Conservation (phyloP, 2,888 invertebrate genomes). For the Sympetrum striolatum region DNA sequence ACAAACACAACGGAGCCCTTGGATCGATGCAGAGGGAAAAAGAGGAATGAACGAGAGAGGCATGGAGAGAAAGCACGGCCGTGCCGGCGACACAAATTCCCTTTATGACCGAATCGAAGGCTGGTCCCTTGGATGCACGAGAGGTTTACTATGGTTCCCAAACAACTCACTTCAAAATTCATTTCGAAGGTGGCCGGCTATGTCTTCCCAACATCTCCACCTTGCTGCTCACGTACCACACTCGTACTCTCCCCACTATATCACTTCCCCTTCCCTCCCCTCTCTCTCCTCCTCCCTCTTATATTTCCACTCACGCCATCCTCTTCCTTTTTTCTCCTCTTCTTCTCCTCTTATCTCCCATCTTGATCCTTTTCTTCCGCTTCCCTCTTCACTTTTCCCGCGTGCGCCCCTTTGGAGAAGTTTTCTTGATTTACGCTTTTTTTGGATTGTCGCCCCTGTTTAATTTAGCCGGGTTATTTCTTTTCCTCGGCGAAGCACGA, state of each 20-base stretch:
- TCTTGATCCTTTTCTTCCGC: neutral
- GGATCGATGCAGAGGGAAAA: neutral
- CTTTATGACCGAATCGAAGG: conserved; percentile 38
- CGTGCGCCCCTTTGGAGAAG: neutral
- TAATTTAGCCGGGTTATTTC: no score
- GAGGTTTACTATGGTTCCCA: conserved; percentile 18
- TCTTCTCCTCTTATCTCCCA: neutral
- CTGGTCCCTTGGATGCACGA: conserved; percentile 27
- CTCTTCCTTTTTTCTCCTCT: neutral
- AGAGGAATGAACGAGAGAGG: neutral
- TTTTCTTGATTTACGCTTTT: no score
- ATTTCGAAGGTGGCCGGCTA: conserved; percentile 22
- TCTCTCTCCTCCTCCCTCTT: no score
- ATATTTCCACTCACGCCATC: neutral
- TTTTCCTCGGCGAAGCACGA: no score
- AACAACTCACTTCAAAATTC: conserved; percentile 22
- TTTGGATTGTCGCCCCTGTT: no score
- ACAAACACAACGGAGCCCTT: neutral
- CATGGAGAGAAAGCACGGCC: neutral
- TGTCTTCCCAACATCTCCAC: neutral
- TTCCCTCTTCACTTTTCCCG: neutral
- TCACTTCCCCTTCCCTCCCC: neutral
- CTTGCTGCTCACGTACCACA: neutral
- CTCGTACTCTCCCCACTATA: neutral
- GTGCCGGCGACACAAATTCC: conserved; percentile 33